phyloP scores from a whole-genome alignment of 2,797 vertebrate species.

The Poecilia picta region DNA sequence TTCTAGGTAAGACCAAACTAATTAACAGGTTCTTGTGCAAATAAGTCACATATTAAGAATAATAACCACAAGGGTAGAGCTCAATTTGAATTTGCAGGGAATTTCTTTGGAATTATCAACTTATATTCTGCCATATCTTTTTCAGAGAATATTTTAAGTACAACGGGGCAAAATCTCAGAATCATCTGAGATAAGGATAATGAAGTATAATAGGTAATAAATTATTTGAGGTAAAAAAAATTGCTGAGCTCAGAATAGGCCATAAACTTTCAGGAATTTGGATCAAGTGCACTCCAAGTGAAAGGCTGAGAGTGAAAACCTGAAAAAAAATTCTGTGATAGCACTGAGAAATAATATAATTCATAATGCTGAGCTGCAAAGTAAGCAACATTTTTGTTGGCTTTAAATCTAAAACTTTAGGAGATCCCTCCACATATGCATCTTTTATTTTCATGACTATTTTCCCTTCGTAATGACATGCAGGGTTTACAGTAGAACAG shows the following conservation, averaged over 20 bases:
- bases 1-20: not conserved
- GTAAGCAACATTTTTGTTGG: constrained; percentile 4
- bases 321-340: constrained; percentile 31
- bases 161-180: not conserved
- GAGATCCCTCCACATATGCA: not conserved
- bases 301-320: constrained; percentile 27
- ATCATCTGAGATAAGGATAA: not conserved
- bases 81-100: not conserved
- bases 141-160: not conserved
- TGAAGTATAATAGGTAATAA: not conserved
- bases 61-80: not conserved
- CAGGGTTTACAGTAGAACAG: not conserved
- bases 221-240: not conserved
- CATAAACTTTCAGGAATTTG: constrained; percentile 7
- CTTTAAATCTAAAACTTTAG: not conserved
- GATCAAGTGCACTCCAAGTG: constrained; percentile 4
- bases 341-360: constrained; percentile 10
- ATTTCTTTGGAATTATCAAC: not conserved
- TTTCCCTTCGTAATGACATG: not conserved
- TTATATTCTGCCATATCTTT: no score
- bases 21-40: not conserved
- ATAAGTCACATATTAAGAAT: not conserved
- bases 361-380: constrained; percentile 14
- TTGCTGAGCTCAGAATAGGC: constrained; percentile 5
- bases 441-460: not conserved